phyloP scores from a whole-genome alignment of 2,888 invertebrate genomes.

The Cryptocephalus moraei region DNA sequence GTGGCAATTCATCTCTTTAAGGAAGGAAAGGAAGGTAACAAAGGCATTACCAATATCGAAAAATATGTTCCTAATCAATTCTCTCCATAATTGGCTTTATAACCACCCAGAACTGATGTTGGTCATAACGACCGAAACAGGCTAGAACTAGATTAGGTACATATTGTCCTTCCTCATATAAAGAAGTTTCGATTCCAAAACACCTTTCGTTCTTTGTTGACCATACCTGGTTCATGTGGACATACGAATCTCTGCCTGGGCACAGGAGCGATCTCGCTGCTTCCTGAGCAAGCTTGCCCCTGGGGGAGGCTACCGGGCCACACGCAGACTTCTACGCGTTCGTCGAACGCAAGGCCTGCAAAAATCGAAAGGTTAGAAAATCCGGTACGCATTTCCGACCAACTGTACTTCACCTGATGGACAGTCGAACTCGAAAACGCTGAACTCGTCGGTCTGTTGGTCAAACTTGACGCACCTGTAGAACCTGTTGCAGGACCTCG shows the following conservation, averaged over 20 bases:
- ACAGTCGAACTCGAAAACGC: slow-evolving; percentile 73
- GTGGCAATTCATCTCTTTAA: no score
- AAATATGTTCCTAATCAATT: no score
- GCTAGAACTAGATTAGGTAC: no score
- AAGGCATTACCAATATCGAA: no score
- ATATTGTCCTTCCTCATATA: no score
- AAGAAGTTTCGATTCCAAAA: no score
- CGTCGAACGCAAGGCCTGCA: slow-evolving; percentile 61
- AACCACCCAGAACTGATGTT: no score
- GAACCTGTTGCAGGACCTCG: slow-evolving; percentile 65
- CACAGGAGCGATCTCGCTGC: slow-evolving; percentile 69
- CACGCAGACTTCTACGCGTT: slow-evolving; percentile 66
- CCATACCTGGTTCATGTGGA: slow-evolving; percentile 48
- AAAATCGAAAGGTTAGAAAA: not conserved
- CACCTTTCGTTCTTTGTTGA: no score
- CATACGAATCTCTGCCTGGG: slow-evolving; percentile 57
- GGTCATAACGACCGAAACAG: no score
- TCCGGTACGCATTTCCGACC: not conserved
- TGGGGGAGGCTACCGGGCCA: slow-evolving; percentile 67
- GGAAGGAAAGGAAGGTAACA: no score
- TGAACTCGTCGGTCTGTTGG: slow-evolving; percentile 62
- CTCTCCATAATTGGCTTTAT: no score
- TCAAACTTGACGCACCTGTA: slow-evolving; percentile 75
- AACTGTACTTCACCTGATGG: slow-evolving; percentile 40
- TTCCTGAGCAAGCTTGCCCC: slow-evolving; percentile 64